Base-by-base conservation (phyloP, 2,888 invertebrate genomes). In the Incurvaria masculella region DNA sequence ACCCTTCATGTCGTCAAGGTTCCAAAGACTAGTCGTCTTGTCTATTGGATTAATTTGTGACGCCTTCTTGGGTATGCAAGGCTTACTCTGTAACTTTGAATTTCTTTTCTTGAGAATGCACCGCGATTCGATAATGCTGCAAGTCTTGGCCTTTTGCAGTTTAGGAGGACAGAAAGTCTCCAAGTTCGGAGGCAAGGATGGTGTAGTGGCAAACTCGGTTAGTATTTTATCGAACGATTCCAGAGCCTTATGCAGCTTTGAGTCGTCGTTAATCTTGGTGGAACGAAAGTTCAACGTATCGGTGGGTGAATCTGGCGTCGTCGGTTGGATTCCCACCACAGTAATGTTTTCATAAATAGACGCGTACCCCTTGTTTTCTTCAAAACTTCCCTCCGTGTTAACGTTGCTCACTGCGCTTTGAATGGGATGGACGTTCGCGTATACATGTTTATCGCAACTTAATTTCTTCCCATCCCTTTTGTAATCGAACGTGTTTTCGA, bases 141-240 rank as follows among this genome's bases (percentile, higher is more conserved):
- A 86, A 55, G 87, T 87, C 61, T 86, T 85, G 1, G 87, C 84
- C 63, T 87, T 87, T 58, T 85, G 81, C 55, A 87, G 65, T 64
- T 82, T 83, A 42, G 83, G 83, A 45, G 81, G 75, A 56, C 69
- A 62, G 52, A 73, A 79, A 56, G 53, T 56, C 53, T 64, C 67
- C 17, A 64, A 56, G 52, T 65, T 65, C 4, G 65, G 55, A 42
- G 63, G 62, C 26, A 67, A 58, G 19, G 69, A 66, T 4, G 64
- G 56, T 53, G 66, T 65, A 10, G 63, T 53, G 21, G 73, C 68
- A 59, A 78, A 79, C 53, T 78, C 79, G 2, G 66, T 70, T 39
- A 78, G 53, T 51, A 79, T 71, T 66, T 74, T 76, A 57, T 80
- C 80, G 50, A 80, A 80, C 17, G 79, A 80, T 61, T 78, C 69